Conservation (phyloP, 2,113 vertebrate species). For the Hippocampus abdominalis region DNA sequence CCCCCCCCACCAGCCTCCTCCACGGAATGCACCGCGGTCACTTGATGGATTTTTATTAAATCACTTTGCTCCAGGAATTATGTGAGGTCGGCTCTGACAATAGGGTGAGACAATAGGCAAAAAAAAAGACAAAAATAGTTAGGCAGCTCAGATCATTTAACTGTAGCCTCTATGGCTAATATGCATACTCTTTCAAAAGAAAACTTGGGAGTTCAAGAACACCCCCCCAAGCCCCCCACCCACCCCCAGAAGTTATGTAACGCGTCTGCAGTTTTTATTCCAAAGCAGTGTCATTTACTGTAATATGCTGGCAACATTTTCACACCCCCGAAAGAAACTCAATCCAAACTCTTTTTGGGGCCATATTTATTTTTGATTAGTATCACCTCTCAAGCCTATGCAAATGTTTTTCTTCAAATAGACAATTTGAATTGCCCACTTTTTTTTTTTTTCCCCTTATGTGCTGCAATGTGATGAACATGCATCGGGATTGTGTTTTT, state of each 20-base stretch:
- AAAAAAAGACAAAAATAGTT: too few species aligned
- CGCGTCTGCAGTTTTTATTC: conserved; percentile 57
- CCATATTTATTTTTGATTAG: conserved; percentile 17
- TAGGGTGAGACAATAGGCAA: not conserved
- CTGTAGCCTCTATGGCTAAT: conserved; percentile 35
- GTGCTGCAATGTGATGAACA: conserved; percentile 8
- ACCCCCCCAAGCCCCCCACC: conserved; percentile 28
- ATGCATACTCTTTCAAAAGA: conserved; percentile 34
- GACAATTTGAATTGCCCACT: conserved; percentile 35
- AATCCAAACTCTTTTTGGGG: conserved; percentile 40
- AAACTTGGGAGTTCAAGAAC: conserved; percentile 41
- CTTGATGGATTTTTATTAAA: not conserved
- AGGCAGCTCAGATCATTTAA: not conserved
- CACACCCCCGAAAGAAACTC: conserved; percentile 27
- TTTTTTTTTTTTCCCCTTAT: conserved; percentile 1
- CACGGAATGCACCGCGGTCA: not conserved
- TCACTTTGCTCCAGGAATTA: not conserved
- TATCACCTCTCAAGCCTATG: conserved; percentile 40
- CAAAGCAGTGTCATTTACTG: conserved; percentile 63
- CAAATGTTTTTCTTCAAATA: conserved; percentile 21
- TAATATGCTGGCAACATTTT: conserved; percentile 54
- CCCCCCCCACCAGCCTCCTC: too few species aligned
- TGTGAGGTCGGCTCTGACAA: not conserved
- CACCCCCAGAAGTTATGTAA: conserved; percentile 70
- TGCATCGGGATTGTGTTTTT: conserved; percentile 15